Evolutionary conservation across 2,888 invertebrate species (phyloP).

Genomic region (Bruchidius siliquastri): DNA sequence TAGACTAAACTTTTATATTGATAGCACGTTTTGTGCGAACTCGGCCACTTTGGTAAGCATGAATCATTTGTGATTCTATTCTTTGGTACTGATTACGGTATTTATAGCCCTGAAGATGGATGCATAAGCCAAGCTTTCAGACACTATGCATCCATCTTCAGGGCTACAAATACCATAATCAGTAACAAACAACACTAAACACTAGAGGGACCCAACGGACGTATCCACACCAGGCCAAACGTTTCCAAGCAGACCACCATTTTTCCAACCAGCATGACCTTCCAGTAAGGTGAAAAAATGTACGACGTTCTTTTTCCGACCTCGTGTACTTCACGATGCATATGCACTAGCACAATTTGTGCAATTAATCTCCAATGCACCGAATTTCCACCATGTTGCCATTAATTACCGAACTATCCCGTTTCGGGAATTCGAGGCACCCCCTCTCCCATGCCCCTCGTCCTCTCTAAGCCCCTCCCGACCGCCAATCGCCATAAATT

Average conservation of each 20-base stretch:
- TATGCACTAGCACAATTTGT: background rate
- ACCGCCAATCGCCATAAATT: slow-evolving; percentile 39
- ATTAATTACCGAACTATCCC: slow-evolving; percentile 29
- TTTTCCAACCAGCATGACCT: background rate
- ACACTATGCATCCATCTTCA: no score
- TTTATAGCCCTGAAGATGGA: no score
- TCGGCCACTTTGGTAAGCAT: no score
- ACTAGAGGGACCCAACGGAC: no score
- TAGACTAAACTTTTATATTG: no score
- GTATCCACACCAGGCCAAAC: no score
- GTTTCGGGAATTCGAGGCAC: slow-evolving; percentile 13
- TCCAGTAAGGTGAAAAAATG: background rate
- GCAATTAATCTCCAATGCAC: slow-evolving; percentile 21
- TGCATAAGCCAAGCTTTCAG: no score
- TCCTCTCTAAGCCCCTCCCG: slow-evolving; percentile 27
- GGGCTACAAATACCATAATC: no score
- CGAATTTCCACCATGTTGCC: slow-evolving; percentile 23
- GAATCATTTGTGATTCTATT: no score
- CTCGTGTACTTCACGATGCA: background rate
- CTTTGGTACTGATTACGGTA: no score
- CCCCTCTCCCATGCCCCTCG: slow-evolving; percentile 22
- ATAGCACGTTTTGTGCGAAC: no score
- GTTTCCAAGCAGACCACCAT: background rate
- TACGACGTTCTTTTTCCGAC: background rate
- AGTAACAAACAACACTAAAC: no score